Conservation (phyloP, 92 coral and sea anemone species). For the Umimayanthus chanpuru region DNA sequence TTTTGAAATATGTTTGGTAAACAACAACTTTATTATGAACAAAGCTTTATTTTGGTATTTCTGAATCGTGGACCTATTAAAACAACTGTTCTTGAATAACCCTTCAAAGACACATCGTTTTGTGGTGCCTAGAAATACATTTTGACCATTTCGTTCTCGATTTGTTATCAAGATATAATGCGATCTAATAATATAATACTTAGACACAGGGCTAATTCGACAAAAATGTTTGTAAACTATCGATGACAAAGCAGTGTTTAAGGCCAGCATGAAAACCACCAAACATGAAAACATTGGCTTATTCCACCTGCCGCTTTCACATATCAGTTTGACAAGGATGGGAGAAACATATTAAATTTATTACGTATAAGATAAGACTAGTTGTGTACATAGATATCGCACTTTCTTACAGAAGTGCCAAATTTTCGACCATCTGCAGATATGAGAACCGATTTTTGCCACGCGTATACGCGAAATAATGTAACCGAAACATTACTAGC, state of each 20-base stretch:
- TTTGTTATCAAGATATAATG: neutral
- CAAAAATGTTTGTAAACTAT: conserved; percentile 18
- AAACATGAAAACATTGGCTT: conserved; percentile 19
- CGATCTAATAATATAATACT: neutral
- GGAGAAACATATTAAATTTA: neutral
- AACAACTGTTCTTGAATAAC: neutral
- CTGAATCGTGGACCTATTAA: neutral
- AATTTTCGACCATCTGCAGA: neutral
- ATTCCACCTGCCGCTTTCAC: conserved; percentile 13
- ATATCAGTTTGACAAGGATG: neutral
- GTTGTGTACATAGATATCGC: neutral
- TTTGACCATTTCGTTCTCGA: neutral
- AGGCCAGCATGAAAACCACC: neutral
- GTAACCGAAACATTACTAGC: neutral
- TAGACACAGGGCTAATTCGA: neutral
- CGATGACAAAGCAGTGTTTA: neutral
- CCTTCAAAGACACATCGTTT: neutral
- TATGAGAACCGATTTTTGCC: neutral
- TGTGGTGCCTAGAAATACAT: neutral
- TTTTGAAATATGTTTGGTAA: conserved; percentile 17
- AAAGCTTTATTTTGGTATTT: conserved; percentile 3
- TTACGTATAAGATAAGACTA: neutral
- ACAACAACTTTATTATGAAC: conserved; percentile 7
- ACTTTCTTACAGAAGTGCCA: neutral
- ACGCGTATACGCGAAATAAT: neutral